Evolutionary conservation across 2,888 invertebrate genomes (phyloP).

Genomic region (Bellardia pandia): DNA sequence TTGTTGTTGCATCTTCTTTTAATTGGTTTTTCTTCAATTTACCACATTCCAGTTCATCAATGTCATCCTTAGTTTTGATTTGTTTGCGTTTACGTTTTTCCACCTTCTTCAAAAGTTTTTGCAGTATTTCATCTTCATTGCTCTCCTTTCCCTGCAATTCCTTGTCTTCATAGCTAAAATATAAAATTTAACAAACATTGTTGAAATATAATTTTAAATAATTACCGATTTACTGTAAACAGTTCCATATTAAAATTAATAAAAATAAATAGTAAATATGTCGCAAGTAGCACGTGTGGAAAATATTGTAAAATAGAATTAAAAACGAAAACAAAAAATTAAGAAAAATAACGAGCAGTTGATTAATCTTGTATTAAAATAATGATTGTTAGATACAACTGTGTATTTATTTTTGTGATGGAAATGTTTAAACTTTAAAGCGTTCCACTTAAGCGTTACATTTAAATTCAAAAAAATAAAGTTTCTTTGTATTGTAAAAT

Average conservation of each 20-base stretch:
- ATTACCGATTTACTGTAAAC: slow-evolving; percentile 89
- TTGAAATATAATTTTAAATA: not conserved
- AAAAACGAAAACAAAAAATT: slow-evolving; percentile 30
- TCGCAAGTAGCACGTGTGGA: slow-evolving; percentile 43
- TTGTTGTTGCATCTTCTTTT: slow-evolving; percentile 34
- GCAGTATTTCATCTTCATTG: slow-evolving; percentile 86
- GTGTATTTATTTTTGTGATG: not conserved
- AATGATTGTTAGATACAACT: not conserved
- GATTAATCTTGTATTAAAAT: not conserved
- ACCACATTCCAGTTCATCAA: slow-evolving; percentile 31
- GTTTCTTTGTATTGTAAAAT: no score
- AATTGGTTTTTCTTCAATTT: slow-evolving; percentile 11
- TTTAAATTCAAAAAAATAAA: no score
- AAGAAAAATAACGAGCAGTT: not conserved
- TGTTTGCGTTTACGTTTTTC: slow-evolving; percentile 84
- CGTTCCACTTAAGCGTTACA: no score
- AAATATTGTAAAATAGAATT: not conserved
- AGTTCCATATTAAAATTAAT: slow-evolving; percentile 86
- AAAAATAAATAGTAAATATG: not conserved
- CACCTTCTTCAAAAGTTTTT: slow-evolving; percentile 86
- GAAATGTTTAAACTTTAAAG: not conserved
- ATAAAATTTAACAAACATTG: not conserved
- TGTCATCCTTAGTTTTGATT: slow-evolving; percentile 74
- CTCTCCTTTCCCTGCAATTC: slow-evolving; percentile 40
- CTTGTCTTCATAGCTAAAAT: slow-evolving; percentile 74